Percentiles rank a stretch among this genome's conserved stretches.
Conservation (phyloP, 2,888 invertebrate genomes). For the Maniola hyperantus region DNA sequence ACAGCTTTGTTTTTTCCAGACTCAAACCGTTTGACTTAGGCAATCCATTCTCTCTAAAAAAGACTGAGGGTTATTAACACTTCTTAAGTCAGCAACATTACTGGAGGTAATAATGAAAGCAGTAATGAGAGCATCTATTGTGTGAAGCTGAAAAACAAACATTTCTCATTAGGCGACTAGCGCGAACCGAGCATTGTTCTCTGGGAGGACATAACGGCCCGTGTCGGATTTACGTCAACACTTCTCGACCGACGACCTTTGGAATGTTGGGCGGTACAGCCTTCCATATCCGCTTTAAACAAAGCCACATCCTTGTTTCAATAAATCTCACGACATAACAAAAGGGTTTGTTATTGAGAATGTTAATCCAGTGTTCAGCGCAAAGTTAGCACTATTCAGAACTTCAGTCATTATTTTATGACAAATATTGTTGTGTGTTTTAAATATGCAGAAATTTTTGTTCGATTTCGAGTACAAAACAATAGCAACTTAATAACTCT, state of each 20-base stretch:
- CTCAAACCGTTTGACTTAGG: conserved; percentile 12
- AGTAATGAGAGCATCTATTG: conserved; percentile 71
- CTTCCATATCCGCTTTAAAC: conserved; percentile 35
- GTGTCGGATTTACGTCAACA: conserved; percentile 75
- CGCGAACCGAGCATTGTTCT: conserved; percentile 75
- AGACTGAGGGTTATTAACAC: conserved; percentile 53
- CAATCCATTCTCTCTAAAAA: conserved; percentile 31
- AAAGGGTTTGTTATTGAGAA: conserved; percentile 17
- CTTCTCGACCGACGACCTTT: conserved; percentile 63
- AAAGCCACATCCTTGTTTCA: conserved; percentile 34
- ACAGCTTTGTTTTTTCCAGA: conserved; percentile 10
- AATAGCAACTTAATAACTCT: background rate
- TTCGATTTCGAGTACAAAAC: background rate
- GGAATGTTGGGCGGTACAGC: conserved; percentile 46
- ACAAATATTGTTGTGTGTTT: background rate
- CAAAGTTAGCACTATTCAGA: background rate
- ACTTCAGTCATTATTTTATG: background rate
- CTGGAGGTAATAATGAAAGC: conserved; percentile 67
- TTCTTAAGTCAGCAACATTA: conserved; percentile 54
- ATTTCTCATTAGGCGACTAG: conserved; percentile 79
- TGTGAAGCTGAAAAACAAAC: conserved; percentile 75
- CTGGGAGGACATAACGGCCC: conserved; percentile 75
- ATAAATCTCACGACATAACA: conserved; percentile 22
- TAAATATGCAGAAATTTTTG: background rate
- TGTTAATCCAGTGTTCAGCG: background rate